phyloP scores from a whole-genome alignment of 1,140 invertebrate genomes.

The Hylyphantes graminicola region DNA sequence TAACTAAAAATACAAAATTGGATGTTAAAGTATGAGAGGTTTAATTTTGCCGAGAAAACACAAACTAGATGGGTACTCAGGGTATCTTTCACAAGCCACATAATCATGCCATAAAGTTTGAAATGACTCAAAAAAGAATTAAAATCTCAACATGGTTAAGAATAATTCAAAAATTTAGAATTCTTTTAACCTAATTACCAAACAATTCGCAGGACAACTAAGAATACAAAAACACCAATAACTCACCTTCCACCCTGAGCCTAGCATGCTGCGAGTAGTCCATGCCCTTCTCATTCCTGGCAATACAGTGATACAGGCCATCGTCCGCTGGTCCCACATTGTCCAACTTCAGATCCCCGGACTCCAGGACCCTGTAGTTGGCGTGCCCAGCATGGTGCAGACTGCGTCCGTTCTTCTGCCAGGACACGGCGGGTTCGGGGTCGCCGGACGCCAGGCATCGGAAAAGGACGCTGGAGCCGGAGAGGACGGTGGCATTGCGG shows the following conservation, averaged over 20 bases:
- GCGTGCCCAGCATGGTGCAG: conserved; percentile 49
- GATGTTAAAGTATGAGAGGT: too few species aligned
- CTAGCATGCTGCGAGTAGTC: conserved; percentile 55
- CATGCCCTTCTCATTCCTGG: conserved; percentile 55
- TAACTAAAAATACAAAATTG: too few species aligned
- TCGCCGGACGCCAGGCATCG: conserved; percentile 88
- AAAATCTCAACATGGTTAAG: too few species aligned
- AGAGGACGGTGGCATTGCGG: conserved; percentile 87
- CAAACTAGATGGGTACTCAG: too few species aligned
- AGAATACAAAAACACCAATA: too few species aligned
- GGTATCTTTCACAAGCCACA: too few species aligned
- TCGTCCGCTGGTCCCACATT: conserved; percentile 61
- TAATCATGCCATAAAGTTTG: too few species aligned
- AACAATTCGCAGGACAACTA: too few species aligned
- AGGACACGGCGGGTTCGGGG: conserved; percentile 86
- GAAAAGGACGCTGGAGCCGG: conserved; percentile 87
- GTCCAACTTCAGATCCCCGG: conserved; percentile 46
- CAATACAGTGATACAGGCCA: conserved; percentile 61
- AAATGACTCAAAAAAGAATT: too few species aligned
- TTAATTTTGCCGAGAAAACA: too few species aligned
- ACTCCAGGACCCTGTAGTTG: conserved; percentile 44
- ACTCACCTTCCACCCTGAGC: conserved; percentile 61
- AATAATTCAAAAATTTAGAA: too few species aligned
- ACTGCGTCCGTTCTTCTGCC: conserved; percentile 81
- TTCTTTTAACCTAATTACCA: too few species aligned